Conservation (phyloP, 1,140 invertebrate genomes). For the Heliconius himera region DNA sequence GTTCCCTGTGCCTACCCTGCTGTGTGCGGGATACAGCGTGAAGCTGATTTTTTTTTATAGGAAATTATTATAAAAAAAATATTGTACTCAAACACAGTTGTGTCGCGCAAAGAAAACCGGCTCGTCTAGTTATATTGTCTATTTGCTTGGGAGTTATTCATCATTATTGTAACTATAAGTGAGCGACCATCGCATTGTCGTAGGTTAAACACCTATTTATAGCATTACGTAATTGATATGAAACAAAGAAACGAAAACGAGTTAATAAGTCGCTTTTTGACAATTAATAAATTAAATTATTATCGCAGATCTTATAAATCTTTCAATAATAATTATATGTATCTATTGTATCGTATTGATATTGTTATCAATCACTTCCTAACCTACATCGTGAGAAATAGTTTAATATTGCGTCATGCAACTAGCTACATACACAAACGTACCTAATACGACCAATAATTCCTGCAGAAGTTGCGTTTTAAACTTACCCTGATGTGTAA, state of each 20-base stretch:
- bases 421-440: not conserved
- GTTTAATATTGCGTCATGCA: slow-evolving; percentile 18
- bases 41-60: too few relatives aligned
- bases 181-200: slow-evolving; percentile 18
- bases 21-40: too few relatives aligned
- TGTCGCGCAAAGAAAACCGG: slow-evolving; percentile 18
- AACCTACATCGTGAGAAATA: slow-evolving; percentile 25
- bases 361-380: slow-evolving; percentile 26
- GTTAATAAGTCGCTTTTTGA: not conserved
- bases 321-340: not conserved
- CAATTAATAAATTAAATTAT: not conserved
- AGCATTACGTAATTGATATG: slow-evolving; percentile 9
- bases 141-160: slow-evolving; percentile 24
- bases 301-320: not conserved
- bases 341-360: not conserved
- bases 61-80: slow-evolving; percentile 15
- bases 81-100: slow-evolving; percentile 13
- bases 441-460: not conserved
- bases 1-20: too few relatives aligned
- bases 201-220: slow-evolving; percentile 29
- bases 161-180: slow-evolving; percentile 19
- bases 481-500: not conserved
- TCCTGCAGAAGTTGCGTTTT: not conserved
- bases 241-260: slow-evolving; percentile 19
- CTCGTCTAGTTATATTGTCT: slow-evolving; percentile 21